phyloP scores from a whole-genome alignment of 2,797 vertebrate genomes.

The Poecilia wingei region DNA sequence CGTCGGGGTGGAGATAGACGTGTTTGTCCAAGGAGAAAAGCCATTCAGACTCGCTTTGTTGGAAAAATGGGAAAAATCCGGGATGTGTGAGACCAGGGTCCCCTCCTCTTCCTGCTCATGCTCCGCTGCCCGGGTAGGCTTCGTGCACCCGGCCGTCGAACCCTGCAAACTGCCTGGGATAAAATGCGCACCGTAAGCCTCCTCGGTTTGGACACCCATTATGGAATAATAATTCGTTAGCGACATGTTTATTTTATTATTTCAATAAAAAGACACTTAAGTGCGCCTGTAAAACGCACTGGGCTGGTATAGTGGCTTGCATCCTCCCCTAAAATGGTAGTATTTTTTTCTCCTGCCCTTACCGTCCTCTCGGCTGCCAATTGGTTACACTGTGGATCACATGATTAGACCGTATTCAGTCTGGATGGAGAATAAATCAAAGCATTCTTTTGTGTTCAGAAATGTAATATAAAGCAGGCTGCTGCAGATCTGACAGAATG shows the following conservation, averaged over 20 bases:
- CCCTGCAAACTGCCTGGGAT: constrained; percentile 84
- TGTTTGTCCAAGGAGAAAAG: constrained; percentile 90
- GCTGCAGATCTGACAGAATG: constrained; percentile 40
- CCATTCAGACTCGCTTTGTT: constrained; percentile 70
- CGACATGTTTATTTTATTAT: constrained; percentile 90
- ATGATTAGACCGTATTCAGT: constrained; percentile 90
- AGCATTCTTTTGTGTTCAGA: constrained; percentile 78
- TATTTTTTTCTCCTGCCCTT: constrained; percentile 84
- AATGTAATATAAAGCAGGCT: constrained; percentile 34
- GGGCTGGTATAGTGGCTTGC: constrained; percentile 76
- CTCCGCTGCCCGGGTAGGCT: constrained; percentile 64
- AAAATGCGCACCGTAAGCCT: constrained; percentile 88
- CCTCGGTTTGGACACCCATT: constrained; percentile 91
- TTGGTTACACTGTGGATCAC: constrained; percentile 88
- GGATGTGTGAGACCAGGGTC: constrained; percentile 62
- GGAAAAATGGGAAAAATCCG: constrained; percentile 75
- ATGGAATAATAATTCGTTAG: constrained; percentile 96
- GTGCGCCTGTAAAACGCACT: constrained; percentile 84
- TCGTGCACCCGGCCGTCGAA: constrained; percentile 67
- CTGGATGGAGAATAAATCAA: constrained; percentile 89
- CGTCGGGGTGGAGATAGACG: constrained; percentile 72
- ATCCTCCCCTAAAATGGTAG: constrained; percentile 89
- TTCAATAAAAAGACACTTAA: constrained; percentile 86
- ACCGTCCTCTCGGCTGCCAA: constrained; percentile 82
- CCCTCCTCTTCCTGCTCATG: constrained; percentile 64